Percentiles rank a stretch among this genome's conserved stretches.
These are phyloP conservation scores for Asteroscopus sphinx DNA, from an alignment of 2,888 invertebrate genomes.

Conservation along the genomic window DNA sequence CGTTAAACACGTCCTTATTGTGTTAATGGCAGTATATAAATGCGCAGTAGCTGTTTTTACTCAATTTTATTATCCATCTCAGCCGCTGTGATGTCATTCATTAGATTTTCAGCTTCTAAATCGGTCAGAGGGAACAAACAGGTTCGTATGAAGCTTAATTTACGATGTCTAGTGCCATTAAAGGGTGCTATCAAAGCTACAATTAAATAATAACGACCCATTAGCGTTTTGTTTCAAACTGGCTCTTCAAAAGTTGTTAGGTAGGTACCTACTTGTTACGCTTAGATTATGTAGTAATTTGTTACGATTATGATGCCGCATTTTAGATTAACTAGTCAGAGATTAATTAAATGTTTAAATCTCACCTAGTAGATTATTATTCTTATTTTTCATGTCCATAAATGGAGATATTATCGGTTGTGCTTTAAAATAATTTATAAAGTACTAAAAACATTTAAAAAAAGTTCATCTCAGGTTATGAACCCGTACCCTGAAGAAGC, in stretches of 20 bases:
- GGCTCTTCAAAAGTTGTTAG: conserved; percentile 20
- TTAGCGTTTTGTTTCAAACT: conserved; percentile 33
- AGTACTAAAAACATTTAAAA: no score
- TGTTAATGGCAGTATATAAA: conserved; percentile 11
- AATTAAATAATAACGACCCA: conserved; percentile 44
- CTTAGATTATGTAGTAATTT: no score
- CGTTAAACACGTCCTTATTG: conserved; percentile 3
- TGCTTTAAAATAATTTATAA: no score
- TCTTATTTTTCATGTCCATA: no score
- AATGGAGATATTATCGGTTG: no score
- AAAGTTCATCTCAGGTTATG: no score
- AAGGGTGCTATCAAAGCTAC: conserved; percentile 40
- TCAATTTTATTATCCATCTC: conserved; percentile 21
- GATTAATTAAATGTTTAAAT: no score
- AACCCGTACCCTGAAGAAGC: not conserved
- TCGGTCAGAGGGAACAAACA: conserved; percentile 34
- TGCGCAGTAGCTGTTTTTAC: conserved; percentile 5
- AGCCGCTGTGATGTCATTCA: conserved; percentile 26
- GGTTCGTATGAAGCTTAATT: conserved; percentile 27
- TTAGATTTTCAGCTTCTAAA: conserved; percentile 32
- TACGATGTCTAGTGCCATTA: conserved; percentile 39
- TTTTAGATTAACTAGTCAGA: conserved; percentile 15
- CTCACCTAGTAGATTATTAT: no score
- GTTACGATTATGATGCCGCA: conserved; percentile 26
- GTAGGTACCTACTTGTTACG: no score